Evolutionary conservation across 2,888 invertebrate genomes (phyloP).

Genomic region (Linnaemya tessellans): DNA sequence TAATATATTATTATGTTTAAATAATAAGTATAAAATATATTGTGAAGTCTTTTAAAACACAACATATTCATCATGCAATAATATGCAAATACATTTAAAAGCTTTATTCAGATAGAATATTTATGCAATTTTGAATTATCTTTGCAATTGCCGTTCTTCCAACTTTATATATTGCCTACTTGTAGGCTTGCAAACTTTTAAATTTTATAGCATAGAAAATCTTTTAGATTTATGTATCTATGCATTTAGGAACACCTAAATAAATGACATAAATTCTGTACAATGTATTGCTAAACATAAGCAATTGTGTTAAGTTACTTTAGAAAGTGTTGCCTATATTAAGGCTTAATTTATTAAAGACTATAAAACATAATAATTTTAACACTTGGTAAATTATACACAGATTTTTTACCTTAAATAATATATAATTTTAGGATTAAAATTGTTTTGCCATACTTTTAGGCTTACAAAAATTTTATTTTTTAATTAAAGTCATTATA

Average conservation of each 20-base stretch:
- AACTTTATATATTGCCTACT: neutral
- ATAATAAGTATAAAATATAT: neutral
- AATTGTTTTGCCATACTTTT: neutral
- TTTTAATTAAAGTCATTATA: neutral
- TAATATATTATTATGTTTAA: neutral
- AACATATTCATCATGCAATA: neutral
- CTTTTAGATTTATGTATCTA: neutral
- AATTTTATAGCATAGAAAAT: neutral
- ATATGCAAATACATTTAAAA: too few relatives aligned
- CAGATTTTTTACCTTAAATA: neutral
- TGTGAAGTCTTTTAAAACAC: neutral
- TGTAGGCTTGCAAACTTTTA: neutral
- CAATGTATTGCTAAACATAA: neutral
- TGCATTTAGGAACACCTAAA: neutral
- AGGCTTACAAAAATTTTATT: neutral
- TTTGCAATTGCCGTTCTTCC: neutral
- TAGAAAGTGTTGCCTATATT: neutral
- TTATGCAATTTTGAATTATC: neutral
- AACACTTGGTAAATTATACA: neutral
- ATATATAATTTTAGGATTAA: neutral
- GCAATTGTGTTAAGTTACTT: neutral
- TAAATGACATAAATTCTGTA: neutral
- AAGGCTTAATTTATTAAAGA: slow-evolving; percentile 11
- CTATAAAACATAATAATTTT: neutral
- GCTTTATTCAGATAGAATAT: neutral